Conservation (phyloP, 53 echinoderm and acorn worm species). For the Hippasteria phrygiana region DNA sequence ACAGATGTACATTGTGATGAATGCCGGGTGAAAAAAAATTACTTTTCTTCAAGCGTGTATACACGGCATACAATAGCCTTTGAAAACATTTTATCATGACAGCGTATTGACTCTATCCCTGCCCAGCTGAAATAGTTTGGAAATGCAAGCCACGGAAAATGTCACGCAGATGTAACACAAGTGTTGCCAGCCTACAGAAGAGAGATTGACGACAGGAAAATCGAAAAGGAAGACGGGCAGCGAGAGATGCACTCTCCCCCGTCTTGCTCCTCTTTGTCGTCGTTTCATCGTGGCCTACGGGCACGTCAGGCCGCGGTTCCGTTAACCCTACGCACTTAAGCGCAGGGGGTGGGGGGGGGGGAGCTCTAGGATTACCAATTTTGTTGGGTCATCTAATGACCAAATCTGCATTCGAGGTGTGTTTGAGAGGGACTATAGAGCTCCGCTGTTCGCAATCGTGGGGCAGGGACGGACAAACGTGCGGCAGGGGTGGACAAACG, state of each 20-base stretch:
- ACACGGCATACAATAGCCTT: no score
- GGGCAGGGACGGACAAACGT: no score
- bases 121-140: neutral
- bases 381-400: slow-evolving; percentile 30
- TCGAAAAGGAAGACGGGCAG: neutral
- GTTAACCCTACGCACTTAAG: slow-evolving; percentile 34
- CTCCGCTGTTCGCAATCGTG: no score
- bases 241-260: neutral
- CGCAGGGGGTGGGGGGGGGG: neutral
- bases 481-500: no score
- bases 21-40: no score
- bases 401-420: slow-evolving; percentile 30
- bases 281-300: slow-evolving; percentile 1
- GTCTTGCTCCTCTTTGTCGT: slow-evolving; percentile 7
- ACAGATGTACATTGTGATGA: no score
- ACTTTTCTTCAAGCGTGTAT: no score
- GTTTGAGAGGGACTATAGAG: no score
- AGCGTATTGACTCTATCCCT: no score
- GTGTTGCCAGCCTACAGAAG: neutral
- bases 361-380: slow-evolving; percentile 56
- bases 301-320: slow-evolving; percentile 26
- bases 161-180: slow-evolving; percentile 20
- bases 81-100: no score
- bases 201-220: neutral
- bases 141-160: neutral